These are phyloP conservation scores for Crotalus helleri DNA, from an alignment of 2,113 vertebrate genomes.

Conservation along the genomic window DNA sequence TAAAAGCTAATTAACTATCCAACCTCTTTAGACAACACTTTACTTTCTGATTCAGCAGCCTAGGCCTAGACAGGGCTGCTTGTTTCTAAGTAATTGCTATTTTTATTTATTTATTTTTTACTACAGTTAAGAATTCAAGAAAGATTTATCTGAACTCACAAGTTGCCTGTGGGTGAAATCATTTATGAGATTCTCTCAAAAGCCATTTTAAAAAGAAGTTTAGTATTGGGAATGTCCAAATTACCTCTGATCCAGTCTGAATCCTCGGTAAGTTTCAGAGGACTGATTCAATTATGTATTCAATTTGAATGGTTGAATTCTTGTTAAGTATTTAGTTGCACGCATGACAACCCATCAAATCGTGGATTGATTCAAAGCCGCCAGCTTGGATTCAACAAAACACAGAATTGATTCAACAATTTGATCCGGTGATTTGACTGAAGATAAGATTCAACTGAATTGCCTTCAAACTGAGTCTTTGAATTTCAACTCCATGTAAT, in stretches of 20 bases:
- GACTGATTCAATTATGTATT: not conserved
- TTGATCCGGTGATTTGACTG: not conserved
- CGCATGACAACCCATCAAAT: not conserved
- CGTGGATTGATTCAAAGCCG: no score
- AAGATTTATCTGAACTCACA: not conserved
- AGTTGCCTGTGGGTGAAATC: not conserved
- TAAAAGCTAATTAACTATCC: not conserved
- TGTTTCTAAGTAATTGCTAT: not conserved
- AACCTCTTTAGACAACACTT: not conserved
- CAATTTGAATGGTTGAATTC: not conserved
- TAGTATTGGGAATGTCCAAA: not conserved
- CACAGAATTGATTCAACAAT: not conserved
- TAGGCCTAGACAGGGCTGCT: not conserved
- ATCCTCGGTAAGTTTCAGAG: not conserved
- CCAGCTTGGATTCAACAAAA: not conserved
- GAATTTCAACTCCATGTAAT: not conserved
- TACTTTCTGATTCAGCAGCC: not conserved
- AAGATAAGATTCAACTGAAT: not conserved
- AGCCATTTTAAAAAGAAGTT: not conserved
- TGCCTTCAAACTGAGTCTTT: not conserved
- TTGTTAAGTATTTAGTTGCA: not conserved
- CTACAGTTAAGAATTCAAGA: not conserved
- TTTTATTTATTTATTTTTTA: not conserved
- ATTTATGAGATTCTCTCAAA: not conserved
- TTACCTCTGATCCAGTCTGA: not conserved